Evolutionary conservation across 1,140 invertebrate genomes (phyloP).

Genomic region (Eurytemora carolleeae): DNA sequence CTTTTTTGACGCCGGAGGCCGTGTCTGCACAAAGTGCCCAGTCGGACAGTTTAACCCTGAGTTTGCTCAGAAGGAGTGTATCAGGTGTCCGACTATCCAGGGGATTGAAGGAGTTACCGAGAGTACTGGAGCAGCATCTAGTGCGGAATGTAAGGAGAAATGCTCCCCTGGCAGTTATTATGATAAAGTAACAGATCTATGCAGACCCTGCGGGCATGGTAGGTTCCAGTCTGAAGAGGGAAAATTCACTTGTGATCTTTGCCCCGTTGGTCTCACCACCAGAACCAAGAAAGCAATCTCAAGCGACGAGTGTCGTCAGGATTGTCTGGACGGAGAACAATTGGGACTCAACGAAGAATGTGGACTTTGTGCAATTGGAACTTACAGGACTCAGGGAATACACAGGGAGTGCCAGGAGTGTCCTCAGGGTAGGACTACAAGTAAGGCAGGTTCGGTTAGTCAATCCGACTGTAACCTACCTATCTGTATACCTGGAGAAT

Average conservation of each 20-base stretch:
- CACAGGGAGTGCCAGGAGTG: constrained; percentile 71
- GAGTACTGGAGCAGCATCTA: constrained; percentile 57
- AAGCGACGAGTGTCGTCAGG: constrained; percentile 51
- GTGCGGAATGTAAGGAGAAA: constrained; percentile 71
- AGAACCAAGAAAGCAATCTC: constrained; percentile 46
- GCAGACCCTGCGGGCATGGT: constrained; percentile 75
- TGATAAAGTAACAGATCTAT: constrained; percentile 58
- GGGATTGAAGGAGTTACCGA: constrained; percentile 68
- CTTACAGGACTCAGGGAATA: constrained; percentile 64
- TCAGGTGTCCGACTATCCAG: constrained; percentile 61
- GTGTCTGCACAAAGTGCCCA: constrained; percentile 60
- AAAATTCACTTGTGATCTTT: constrained; percentile 66
- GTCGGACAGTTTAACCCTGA: constrained; percentile 82
- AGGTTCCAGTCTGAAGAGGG: constrained; percentile 81
- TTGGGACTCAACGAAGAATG: constrained; percentile 69
- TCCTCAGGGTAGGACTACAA: constrained; percentile 68
- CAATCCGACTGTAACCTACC: constrained; percentile 78
- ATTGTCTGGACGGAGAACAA: constrained; percentile 73
- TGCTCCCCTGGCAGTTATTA: constrained; percentile 79
- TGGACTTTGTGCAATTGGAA: constrained; percentile 71
- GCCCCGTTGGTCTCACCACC: constrained; percentile 79
- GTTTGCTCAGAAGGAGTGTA: constrained; percentile 67
- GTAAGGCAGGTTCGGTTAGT: constrained; percentile 51
- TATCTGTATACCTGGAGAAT: constrained; percentile 48
- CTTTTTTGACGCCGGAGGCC: constrained; percentile 51